Evolutionary conservation across 2,888 invertebrate species (phyloP).

Genomic region (Holacanthella duospinosa): DNA sequence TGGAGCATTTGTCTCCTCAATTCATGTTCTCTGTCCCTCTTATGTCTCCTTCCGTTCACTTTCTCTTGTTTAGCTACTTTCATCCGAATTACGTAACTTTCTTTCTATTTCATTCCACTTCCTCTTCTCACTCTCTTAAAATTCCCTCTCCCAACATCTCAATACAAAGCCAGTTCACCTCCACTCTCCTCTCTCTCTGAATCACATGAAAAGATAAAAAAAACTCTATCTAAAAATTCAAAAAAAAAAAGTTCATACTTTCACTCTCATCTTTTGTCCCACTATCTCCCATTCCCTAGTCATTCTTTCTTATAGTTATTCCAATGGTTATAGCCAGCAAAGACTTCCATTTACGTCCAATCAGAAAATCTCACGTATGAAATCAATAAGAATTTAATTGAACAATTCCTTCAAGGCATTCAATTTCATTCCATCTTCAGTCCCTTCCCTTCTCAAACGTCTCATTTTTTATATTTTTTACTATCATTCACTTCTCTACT

Average conservation of each 20-base stretch:
- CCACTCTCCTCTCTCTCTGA: too few species aligned
- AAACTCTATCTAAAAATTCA: too few species aligned
- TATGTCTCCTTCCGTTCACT: neutral
- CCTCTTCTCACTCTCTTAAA: neutral
- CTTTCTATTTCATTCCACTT: neutral
- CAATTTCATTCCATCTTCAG: too few species aligned
- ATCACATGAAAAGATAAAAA: conserved; percentile 1
- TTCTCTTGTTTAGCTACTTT: neutral
- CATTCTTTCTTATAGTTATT: too few species aligned
- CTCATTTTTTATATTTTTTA: too few species aligned
- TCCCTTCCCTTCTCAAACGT: conserved; percentile 11
- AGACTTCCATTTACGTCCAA: conserved; percentile 13
- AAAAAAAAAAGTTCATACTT: neutral
- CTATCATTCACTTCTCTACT: too few species aligned
- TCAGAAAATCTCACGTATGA: conserved; percentile 5
- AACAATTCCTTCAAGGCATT: too few species aligned
- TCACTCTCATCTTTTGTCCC: neutral
- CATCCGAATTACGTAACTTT: neutral
- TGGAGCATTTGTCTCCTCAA: neutral
- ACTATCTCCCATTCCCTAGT: neutral
- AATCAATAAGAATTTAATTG: too few species aligned
- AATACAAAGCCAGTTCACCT: too few species aligned
- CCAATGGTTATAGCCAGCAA: too few species aligned
- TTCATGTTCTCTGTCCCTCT: neutral
- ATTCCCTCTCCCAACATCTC: neutral